A percentile compares a stretch with the other conserved stretches of the same genome.
phyloP scores from a whole-genome alignment of 2,797 vertebrate genomes.

The Sarcophilus harrisii region DNA sequence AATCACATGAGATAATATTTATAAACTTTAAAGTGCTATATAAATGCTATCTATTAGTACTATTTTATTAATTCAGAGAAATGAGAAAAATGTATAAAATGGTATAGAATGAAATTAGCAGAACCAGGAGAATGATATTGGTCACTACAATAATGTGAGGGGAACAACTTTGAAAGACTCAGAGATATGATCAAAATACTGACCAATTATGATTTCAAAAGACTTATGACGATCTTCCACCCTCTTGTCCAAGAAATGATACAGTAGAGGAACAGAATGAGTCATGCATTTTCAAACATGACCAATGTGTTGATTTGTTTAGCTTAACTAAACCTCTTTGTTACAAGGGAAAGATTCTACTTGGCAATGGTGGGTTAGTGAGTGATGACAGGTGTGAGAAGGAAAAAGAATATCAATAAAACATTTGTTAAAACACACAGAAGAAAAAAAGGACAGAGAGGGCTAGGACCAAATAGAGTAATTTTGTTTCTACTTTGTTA shows the following conservation, averaged over 20 bases:
- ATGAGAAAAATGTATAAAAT: not conserved
- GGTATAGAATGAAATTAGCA: not conserved
- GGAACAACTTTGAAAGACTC: not conserved
- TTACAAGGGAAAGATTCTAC: not conserved
- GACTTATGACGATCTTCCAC: not conserved
- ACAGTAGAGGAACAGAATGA: not conserved
- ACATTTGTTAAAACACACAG: not conserved
- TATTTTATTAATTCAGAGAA: not conserved
- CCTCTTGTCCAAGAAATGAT: not conserved
- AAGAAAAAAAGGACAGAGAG: not conserved
- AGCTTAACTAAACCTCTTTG: not conserved
- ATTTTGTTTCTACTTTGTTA: not conserved
- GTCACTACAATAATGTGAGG: not conserved
- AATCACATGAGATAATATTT: not conserved
- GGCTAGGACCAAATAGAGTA: not conserved
- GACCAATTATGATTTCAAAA: not conserved
- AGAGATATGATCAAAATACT: not conserved
- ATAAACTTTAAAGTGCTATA: not conserved
- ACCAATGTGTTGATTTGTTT: not conserved
- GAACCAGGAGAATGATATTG: not conserved
- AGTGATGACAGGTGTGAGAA: not conserved
- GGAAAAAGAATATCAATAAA: not conserved
- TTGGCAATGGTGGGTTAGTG: not conserved
- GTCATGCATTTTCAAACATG: not conserved
- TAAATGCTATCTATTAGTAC: not conserved